phyloP scores from a whole-genome alignment of 2,888 invertebrate species.

The Griposia aprilina region DNA sequence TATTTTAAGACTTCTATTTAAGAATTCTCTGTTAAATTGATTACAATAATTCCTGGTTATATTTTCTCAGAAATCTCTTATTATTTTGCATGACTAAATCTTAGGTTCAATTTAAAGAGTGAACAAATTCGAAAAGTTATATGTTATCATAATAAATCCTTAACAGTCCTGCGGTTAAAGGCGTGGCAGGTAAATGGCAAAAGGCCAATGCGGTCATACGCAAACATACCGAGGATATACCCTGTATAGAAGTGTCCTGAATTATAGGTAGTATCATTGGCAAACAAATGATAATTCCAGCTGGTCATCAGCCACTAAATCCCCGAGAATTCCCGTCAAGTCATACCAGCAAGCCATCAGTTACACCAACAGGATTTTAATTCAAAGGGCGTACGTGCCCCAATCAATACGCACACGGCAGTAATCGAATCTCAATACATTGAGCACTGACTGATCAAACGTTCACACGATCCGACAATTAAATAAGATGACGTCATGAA shows the following conservation, averaged over 20 bases:
- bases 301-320: slow-evolving; percentile 20
- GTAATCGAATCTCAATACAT: slow-evolving; percentile 63
- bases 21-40: background rate
- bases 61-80: background rate
- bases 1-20: slow-evolving; percentile 5
- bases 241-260: background rate
- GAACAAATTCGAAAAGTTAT: background rate
- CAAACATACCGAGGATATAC: background rate
- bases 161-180: background rate
- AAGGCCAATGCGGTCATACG: slow-evolving; percentile 9
- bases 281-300: slow-evolving; percentile 9
- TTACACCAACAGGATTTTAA: slow-evolving; percentile 59
- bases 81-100: background rate
- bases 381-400: slow-evolving; percentile 54
- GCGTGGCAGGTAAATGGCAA: slow-evolving; percentile 18
- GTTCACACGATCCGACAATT: slow-evolving; percentile 65
- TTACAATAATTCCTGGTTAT: background rate
- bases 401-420: slow-evolving; percentile 60
- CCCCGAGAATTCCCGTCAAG: slow-evolving; percentile 31
- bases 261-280: background rate
- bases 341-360: slow-evolving; percentile 47
- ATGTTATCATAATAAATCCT: slow-evolving; percentile 4
- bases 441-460: slow-evolving; percentile 59
- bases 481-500: slow-evolving; percentile 61
- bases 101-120: background rate